phyloP scores from a whole-genome alignment of 2,113 vertebrate genomes.

The Conger conger region DNA sequence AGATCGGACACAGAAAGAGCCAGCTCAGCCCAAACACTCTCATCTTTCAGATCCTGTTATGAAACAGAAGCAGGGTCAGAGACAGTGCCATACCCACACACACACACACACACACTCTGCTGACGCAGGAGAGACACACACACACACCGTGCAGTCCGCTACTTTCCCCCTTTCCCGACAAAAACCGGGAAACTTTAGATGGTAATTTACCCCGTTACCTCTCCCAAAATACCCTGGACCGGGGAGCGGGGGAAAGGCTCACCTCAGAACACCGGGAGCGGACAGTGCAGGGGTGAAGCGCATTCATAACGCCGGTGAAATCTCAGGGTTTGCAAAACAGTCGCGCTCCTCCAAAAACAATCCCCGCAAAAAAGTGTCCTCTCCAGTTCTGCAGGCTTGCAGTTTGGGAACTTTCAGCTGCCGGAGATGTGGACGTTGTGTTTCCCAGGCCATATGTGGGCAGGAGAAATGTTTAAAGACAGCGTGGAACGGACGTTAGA shows the following conservation, averaged over 20 bases:
- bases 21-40: background rate
- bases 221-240: background rate
- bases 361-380: background rate
- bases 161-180: background rate
- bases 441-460: background rate
- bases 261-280: background rate
- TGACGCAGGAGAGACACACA: background rate
- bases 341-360: background rate
- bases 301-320: background rate
- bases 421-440: background rate
- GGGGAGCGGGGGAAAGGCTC: background rate
- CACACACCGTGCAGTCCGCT: background rate
- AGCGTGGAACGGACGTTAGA: too few species aligned
- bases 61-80: background rate
- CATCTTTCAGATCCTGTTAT: background rate
- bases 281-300: background rate
- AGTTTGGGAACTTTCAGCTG: background rate
- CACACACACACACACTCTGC: background rate
- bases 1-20: background rate
- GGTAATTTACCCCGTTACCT: background rate
- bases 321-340: background rate
- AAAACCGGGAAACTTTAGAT: background rate
- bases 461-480: too few species aligned
- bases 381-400: background rate
- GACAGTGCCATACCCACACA: background rate